These are phyloP conservation scores for Pangasius macronema DNA, from an alignment of 2,797 vertebrate species.

Conservation along the genomic window DNA sequence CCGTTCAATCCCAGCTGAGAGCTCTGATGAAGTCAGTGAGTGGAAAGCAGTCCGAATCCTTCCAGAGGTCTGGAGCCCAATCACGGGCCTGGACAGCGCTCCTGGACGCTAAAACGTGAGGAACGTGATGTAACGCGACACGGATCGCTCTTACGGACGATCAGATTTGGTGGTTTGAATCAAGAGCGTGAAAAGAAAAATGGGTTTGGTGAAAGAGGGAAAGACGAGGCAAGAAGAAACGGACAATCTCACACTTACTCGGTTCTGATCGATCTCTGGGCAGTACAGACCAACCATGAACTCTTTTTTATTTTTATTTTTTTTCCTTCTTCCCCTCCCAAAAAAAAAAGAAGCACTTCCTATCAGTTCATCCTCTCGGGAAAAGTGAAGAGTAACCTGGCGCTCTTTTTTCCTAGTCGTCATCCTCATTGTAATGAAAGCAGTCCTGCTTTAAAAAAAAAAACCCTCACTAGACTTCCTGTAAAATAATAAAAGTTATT, in stretches of 20 bases:
- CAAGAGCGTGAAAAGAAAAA: neutral
- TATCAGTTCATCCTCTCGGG: conserved; percentile 10
- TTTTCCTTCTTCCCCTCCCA: neutral
- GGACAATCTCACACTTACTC: conserved; percentile 10
- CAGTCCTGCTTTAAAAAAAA: neutral
- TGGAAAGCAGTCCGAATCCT: conserved; percentile 13
- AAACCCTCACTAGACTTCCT: neutral
- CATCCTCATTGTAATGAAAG: neutral
- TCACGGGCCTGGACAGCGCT: neutral
- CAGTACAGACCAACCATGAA: neutral
- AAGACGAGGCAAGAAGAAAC: neutral
- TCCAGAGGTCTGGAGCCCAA: conserved; percentile 20
- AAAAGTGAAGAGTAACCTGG: conserved; percentile 38
- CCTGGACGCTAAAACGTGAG: neutral
- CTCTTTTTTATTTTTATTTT: neutral
- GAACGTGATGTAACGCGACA: neutral
- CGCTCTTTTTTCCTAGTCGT: neutral
- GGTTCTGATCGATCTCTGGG: neutral
- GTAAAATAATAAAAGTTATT: neutral
- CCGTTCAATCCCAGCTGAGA: conserved; percentile 27
- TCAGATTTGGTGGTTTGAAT: conserved; percentile 11
- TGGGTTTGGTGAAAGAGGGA: neutral
- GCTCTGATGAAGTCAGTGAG: conserved; percentile 25
- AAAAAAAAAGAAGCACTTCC: conserved; percentile 34
- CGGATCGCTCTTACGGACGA: neutral